Conservation (phyloP, 1,140 invertebrate species). For the Caenorhabditis tropicalis region DNA sequence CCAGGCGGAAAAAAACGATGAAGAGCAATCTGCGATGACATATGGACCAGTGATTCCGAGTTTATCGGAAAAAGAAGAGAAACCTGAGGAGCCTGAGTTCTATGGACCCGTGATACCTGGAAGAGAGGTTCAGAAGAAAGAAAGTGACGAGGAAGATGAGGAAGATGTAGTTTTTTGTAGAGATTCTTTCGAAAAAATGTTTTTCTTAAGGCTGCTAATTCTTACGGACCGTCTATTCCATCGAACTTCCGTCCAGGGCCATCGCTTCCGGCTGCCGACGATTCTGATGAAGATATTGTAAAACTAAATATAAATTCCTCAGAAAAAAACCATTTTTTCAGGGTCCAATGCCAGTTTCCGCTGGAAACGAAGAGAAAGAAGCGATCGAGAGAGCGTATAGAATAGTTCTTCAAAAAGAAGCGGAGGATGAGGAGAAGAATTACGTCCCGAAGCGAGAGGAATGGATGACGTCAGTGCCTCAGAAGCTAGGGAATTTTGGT, state of each 20-base stretch:
- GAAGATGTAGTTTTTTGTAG: neutral
- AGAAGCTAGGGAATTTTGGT: neutral
- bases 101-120: neutral
- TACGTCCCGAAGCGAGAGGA: slow-evolving; percentile 14
- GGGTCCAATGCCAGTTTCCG: slow-evolving; percentile 4
- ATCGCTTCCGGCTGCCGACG: neutral
- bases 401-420: slow-evolving; percentile 5
- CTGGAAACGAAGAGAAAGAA: slow-evolving; percentile 3
- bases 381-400: neutral
- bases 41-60: neutral
- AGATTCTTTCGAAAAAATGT: neutral
- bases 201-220: neutral
- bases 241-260: neutral
- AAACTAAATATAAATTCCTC: neutral
- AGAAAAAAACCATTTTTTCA: neutral
- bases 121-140: neutral
- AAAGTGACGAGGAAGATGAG: neutral
- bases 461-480: slow-evolving; percentile 16
- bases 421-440: slow-evolving; percentile 15
- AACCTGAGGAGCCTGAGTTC: neutral
- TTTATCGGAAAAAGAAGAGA: neutral
- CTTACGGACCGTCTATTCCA: slow-evolving; percentile 3
- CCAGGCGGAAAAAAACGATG: neutral
- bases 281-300: slow-evolving; percentile 20
- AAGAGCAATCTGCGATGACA: neutral